Conservation (phyloP, 2,113 vertebrate genomes). For the rabbit (Oryctolagus cuniculus) region DNA sequence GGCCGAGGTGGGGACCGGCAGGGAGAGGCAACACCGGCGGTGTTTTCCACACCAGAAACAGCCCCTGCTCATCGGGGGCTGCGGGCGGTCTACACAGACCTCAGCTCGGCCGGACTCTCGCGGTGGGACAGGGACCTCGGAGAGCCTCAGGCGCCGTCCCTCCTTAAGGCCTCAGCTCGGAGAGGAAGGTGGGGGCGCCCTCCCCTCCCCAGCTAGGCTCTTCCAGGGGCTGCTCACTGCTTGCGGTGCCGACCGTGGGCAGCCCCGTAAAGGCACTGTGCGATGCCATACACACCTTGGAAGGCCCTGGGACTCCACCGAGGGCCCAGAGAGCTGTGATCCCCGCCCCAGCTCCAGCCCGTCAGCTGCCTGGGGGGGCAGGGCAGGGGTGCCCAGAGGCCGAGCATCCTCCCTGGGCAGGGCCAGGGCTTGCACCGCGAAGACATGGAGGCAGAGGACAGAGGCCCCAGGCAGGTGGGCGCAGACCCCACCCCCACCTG, state of each 20-base stretch:
- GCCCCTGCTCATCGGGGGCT: not conserved
- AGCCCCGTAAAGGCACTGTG: not conserved
- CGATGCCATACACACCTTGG: not conserved
- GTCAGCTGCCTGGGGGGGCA: not conserved
- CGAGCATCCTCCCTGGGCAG: not conserved
- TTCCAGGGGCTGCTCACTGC: not conserved
- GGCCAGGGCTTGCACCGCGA: accelerated
- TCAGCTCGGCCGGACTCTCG: not conserved
- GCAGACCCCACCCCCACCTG: not conserved
- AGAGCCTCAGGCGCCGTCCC: accelerated
- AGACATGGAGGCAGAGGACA: not conserved
- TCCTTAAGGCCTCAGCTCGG: too few species aligned
- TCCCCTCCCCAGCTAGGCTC: too few species aligned
- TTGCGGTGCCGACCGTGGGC: accelerated
- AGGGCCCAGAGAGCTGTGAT: accelerated
- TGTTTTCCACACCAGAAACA: not conserved
- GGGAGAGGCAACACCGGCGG: too few species aligned
- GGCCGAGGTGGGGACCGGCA: too few species aligned
- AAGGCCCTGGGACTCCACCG: not conserved
- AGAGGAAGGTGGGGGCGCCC: not conserved
- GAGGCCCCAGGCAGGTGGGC: not conserved
- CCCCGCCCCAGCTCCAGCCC: not conserved
- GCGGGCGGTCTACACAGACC: not conserved
- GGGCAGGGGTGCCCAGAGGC: too few species aligned
- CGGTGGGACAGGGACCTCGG: not conserved